These are phyloP conservation scores for Drosophila yakuba DNA, from an alignment of 1,140 invertebrate species.

Conservation along the genomic window DNA sequence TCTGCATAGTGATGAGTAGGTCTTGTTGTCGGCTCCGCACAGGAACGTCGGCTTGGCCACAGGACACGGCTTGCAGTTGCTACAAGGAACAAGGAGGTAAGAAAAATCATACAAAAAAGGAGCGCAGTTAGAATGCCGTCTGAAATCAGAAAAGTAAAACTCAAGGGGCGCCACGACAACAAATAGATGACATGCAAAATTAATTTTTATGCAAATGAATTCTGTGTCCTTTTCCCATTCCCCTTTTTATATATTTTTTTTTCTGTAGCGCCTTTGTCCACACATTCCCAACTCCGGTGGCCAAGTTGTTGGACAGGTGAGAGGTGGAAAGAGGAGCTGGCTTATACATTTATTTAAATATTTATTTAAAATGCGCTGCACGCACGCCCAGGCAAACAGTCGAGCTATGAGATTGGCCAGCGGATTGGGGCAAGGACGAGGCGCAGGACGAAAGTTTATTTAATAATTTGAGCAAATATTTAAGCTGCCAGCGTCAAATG, in stretches of 20 bases:
- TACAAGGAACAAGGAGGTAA: conserved; percentile 36
- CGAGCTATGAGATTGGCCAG: conserved; percentile 48
- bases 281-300: conserved; percentile 4
- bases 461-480: conserved; percentile 77
- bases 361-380: conserved; percentile 76
- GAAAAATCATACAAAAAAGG: conserved; percentile 5
- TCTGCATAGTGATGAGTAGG: conserved; percentile 95
- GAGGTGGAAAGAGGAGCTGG: not conserved
- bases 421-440: conserved; percentile 5
- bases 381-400: conserved; percentile 56
- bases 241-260: not conserved
- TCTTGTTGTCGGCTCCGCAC: conserved; percentile 95
- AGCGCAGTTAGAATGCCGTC: conserved; percentile 21
- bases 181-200: conserved; percentile 81
- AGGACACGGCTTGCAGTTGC: conserved; percentile 92
- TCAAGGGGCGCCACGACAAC: conserved; percentile 59
- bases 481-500: conserved; percentile 35
- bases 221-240: conserved; percentile 15
- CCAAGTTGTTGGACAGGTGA: conserved; percentile 22
- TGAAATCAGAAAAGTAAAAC: conserved; percentile 54
- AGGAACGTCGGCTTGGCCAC: conserved; percentile 92
- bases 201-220: conserved; percentile 82
- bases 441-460: conserved; percentile 42
- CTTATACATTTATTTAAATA: conserved; percentile 73
- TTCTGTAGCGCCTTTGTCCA: not conserved